Base-by-base conservation (phyloP, 2,888 invertebrate species). In the Synergus japonicus region DNA sequence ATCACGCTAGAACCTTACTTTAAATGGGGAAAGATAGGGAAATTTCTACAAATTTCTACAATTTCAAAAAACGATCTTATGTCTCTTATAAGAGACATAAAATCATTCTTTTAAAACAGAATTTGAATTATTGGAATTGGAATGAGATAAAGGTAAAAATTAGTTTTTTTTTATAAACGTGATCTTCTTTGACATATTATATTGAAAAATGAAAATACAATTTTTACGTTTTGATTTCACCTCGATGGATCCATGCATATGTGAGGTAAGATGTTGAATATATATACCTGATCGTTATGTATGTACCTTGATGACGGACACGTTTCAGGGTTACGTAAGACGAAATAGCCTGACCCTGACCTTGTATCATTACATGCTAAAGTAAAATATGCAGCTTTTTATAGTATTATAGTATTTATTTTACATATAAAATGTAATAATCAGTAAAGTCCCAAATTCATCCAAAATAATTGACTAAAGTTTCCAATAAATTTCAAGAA, bases 301-400 rank as follows among this genome's bases (percentile, higher is more conserved):
- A 44, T 18, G 18, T 44, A 44, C 66, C 18, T 67, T 18, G 66
- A 67, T 67, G 66, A 67, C 44, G 66, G 66, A 44, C 44, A 66
- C 22, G 66, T 22, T 67, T 67, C 44, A 44, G 44, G 66, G 66
- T 66, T 66, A 66, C 18, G 66, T 44, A 66, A 66, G 66, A 44
- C 18, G 43, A 66, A 29, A 29, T 29, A 29, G 29, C 29, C 29
- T 29, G 66, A 44, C 44, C 66, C 43, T 66, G 44, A 66, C 66
- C 66, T 66, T 66, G 66, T 66, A 13, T 66, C 1, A 29, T 29
- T 29, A 29, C 3, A 29, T 29, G 29, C 29, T 29, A 3, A 29
- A 29, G 29, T 29, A 29, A 29, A 29, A 29, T 29, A 29, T 29
- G 29, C 29, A 29, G 0, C 29, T 29, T 29, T 29, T 29, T 29